Percentiles rank a stretch among this genome's conserved stretches.
Conservation (phyloP, 92 coral and sea anemone species). For the Palythoa grandiflora region DNA sequence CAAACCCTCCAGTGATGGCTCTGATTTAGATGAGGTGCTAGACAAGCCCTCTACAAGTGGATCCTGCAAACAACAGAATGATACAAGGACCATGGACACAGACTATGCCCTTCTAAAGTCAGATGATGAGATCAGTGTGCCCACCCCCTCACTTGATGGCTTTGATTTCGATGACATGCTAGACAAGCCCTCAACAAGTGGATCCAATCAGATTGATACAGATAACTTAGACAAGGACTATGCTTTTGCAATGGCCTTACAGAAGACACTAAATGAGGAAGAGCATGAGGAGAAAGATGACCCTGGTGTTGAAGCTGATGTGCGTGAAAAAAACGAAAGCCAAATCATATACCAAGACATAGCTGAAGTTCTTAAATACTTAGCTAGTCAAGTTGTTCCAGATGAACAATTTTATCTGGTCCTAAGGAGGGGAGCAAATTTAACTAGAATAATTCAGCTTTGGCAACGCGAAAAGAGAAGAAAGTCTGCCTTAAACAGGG, state of each 20-base stretch:
- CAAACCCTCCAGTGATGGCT: not conserved
- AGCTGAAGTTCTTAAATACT: slow-evolving; percentile 10
- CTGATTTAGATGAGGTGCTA: not conserved
- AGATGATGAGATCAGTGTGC: not conserved
- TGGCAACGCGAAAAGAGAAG: slow-evolving; percentile 26
- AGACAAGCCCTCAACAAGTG: not conserved
- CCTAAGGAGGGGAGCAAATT: slow-evolving; percentile 9
- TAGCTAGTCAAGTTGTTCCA: slow-evolving; percentile 9
- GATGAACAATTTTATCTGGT: not conserved
- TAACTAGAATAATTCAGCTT: slow-evolving; percentile 15
- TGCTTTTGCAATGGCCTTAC: slow-evolving; percentile 32
- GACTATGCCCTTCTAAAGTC: not conserved
- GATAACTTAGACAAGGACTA: slow-evolving; percentile 6
- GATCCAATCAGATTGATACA: slow-evolving; percentile 1
- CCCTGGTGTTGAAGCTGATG: slow-evolving; percentile 7
- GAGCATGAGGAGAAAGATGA: slow-evolving; percentile 9
- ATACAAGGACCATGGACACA: not conserved
- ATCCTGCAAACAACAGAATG: not conserved
- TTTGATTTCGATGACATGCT: not conserved
- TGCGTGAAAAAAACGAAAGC: not conserved
- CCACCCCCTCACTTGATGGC: not conserved
- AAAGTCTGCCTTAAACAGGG: not conserved
- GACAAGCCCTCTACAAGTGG: slow-evolving; percentile 2
- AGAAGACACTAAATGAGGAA: not conserved
- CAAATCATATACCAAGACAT: slow-evolving; percentile 7